Conservation (phyloP, 2,888 invertebrate species). For the Epinotia bilunana region DNA sequence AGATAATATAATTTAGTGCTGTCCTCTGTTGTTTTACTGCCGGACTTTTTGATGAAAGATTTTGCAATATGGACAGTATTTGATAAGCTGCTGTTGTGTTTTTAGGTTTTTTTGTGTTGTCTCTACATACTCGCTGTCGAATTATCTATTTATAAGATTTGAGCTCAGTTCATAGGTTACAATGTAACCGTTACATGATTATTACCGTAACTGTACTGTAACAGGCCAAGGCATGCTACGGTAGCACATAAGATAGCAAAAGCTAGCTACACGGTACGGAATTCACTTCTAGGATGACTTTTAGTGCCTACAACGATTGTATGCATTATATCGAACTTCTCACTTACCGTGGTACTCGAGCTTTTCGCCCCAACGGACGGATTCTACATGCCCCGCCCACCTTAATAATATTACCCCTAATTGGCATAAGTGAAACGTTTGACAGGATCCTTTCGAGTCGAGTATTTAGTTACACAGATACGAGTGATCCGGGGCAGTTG, state of each 20-base stretch:
- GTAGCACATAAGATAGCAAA: too few relatives aligned
- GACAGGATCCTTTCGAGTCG: slow-evolving; percentile 23
- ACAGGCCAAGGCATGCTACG: background rate
- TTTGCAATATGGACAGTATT: slow-evolving; percentile 10
- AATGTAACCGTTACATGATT: too few relatives aligned
- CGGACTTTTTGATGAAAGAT: slow-evolving; percentile 25
- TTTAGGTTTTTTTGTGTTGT: background rate
- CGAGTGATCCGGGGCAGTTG: slow-evolving; percentile 62
- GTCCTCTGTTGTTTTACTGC: slow-evolving; percentile 29
- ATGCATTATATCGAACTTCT: background rate
- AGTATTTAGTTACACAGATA: slow-evolving; percentile 39
- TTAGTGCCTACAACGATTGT: background rate
- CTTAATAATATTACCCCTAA: background rate
- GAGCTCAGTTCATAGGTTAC: background rate
- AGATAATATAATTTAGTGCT: slow-evolving; percentile 33
- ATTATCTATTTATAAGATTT: background rate
- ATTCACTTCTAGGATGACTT: slow-evolving; percentile 3
- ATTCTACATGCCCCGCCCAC: too few relatives aligned
- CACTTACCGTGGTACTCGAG: background rate
- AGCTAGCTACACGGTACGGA: too few relatives aligned
- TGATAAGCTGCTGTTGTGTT: background rate
- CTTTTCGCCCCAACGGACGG: too few relatives aligned
- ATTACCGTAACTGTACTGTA: background rate
- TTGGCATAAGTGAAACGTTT: slow-evolving; percentile 29
- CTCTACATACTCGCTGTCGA: background rate